These are phyloP conservation scores for Sciurus niger DNA, from an alignment of 2,113 vertebrate species.

Conservation along the genomic window DNA sequence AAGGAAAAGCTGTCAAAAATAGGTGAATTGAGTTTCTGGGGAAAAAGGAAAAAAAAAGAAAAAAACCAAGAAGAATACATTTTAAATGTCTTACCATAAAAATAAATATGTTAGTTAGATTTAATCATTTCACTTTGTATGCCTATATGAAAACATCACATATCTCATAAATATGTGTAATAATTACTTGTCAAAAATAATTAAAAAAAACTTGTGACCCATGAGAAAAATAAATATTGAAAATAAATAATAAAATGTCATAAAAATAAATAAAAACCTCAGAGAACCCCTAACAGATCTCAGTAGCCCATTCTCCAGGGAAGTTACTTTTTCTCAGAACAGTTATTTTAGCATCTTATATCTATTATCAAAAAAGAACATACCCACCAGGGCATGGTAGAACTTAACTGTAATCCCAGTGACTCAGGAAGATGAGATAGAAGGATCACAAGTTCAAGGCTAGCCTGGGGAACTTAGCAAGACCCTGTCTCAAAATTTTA, in stretches of 20 bases:
- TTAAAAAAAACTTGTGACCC: not conserved
- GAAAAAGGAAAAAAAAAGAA: not conserved
- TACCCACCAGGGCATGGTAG: not conserved
- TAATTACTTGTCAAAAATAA: not conserved
- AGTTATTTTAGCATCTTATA: constrained; percentile 10
- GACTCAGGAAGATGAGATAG: no score
- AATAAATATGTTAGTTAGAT: not conserved
- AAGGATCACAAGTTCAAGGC: no score
- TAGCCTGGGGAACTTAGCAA: no score
- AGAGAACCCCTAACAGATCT: not conserved
- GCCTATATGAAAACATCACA: not conserved
- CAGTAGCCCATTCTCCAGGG: not conserved
- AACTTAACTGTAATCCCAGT: no score
- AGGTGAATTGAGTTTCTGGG: constrained; percentile 37
- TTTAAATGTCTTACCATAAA: not conserved
- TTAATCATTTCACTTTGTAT: not conserved
- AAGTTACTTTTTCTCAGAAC: constrained; percentile 7
- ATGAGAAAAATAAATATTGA: not conserved
- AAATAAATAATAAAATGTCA: not conserved
- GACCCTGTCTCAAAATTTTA: no score
- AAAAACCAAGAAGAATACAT: not conserved
- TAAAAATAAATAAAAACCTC: not conserved
- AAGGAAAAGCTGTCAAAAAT: constrained; percentile 14
- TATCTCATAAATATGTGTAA: not conserved
- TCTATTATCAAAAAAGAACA: not conserved